Evolutionary conservation across 2,797 vertebrate genomes (phyloP).

Genomic region (Notamacropus eugenii): DNA sequence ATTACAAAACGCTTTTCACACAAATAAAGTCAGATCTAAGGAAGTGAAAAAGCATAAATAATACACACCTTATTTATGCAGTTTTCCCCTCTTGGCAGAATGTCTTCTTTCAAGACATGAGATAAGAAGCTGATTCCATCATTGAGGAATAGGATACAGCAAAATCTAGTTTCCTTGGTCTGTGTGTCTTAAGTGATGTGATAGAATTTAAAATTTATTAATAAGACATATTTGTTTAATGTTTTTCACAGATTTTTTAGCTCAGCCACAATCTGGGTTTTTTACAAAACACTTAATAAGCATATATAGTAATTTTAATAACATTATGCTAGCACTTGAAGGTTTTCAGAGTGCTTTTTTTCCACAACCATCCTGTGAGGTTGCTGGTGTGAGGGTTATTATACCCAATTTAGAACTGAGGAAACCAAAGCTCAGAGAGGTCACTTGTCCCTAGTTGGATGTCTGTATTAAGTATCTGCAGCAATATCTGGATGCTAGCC

Average conservation of each 20-base stretch:
- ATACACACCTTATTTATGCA: not conserved
- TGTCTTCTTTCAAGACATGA: not conserved
- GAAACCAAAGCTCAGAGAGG: not conserved
- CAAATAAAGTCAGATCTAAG: too few species aligned
- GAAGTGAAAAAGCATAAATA: not conserved
- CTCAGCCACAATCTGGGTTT: not conserved
- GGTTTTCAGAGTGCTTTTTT: not conserved
- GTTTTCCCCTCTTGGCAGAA: not conserved
- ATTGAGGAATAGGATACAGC: not conserved
- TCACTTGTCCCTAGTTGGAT: not conserved
- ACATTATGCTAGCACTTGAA: not conserved
- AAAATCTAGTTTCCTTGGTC: not conserved
- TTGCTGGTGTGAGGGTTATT: not conserved
- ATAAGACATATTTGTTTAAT: not conserved
- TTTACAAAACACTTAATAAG: too few species aligned
- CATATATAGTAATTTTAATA: not conserved
- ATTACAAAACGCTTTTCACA: too few species aligned
- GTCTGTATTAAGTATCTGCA: not conserved
- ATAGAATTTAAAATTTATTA: not conserved
- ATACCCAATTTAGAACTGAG: not conserved
- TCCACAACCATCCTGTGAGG: not conserved
- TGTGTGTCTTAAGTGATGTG: not conserved
- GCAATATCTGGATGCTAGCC: not conserved
- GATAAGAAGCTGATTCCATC: not conserved
- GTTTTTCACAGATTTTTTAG: not conserved